Evolutionary conservation across 2,113 vertebrate genomes (phyloP), one percentile per base, ranked within the genome.

Genomic region (Oophaga pumilio): DNA sequence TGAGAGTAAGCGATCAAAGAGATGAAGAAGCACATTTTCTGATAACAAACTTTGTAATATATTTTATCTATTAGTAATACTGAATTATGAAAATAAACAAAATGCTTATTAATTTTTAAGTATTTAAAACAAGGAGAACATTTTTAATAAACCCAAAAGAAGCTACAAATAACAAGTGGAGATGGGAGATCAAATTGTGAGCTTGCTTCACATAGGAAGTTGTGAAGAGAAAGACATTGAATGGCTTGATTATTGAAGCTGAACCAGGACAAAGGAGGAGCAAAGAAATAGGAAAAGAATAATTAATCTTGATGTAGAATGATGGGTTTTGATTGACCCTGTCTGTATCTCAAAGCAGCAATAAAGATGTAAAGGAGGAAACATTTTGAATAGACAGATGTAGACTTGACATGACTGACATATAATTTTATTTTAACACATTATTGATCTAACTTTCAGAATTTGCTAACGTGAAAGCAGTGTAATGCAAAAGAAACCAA

Each of bases 241-340:
- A 68, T 3, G 11, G 24, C 66, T 68, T 68, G 24, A 71, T 71
- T 71, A 71, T 2, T 17, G 14, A 71, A 28, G 28, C 33, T 71
- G 68, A 33, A 12, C 68, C 33, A 71, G 26, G 13, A 17, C 26
- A 71, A 71, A 15, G 68, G 66, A 69, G 66, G 12, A 26, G 24
- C 66, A 26, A 28, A 22, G 20, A 33, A 33, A 6, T 17, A 71
- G 26, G 68, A 33, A 71, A 71, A 33, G 26, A 33, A 15, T 15
- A 33, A 71, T 71, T 71, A 71, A 71, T 71, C 15, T 71, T 33
- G 66, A 68, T 68, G 68, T 14, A 33, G 68, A 71, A 71, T 71
- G 26, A 71, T 71, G 68, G 68, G 15, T 28, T 71, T 7, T 15
- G 26, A 71, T 33, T 71, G 68, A 71, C 68, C 68, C 26, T 33